A percentile compares a stretch with the other conserved stretches of the same genome.
Evolutionary conservation across 2,113 vertebrate genomes (phyloP).

Genomic region (Myrmophylax atrothorax): DNA sequence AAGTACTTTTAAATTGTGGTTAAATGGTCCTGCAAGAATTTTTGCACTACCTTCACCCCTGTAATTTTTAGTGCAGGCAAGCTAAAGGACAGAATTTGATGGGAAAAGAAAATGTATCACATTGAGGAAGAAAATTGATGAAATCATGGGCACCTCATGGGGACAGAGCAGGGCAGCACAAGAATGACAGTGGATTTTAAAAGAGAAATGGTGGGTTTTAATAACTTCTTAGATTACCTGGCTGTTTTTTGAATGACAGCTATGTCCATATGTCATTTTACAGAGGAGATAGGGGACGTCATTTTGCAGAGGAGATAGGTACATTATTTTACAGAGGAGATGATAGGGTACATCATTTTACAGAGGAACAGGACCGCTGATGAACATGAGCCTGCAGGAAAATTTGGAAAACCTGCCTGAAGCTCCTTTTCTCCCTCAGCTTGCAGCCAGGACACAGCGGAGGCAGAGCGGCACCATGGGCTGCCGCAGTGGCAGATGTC

Average conservation of each 20-base stretch:
- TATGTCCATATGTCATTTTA: not conserved
- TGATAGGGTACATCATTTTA: not conserved
- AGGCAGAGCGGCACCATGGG: rapidly evolving
- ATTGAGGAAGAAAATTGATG: not conserved
- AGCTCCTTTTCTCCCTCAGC: not conserved
- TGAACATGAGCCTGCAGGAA: rapidly evolving
- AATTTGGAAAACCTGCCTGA: not conserved
- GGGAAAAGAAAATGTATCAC: rapidly evolving
- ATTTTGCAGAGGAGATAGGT: no score
- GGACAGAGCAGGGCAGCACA: not conserved
- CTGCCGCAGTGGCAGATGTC: rapidly evolving
- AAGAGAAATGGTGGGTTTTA: not conserved
- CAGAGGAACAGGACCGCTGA: not conserved
- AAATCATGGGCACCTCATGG: not conserved
- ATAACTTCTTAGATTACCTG: not conserved
- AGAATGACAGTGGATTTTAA: not conserved
- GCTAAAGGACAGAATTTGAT: not conserved
- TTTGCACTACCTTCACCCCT: rapidly evolving
- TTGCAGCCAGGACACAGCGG: rapidly evolving
- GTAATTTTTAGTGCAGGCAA: not conserved
- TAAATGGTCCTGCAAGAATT: not conserved
- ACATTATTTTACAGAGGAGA: not conserved
- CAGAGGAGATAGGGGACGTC: not conserved
- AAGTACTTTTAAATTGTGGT: not conserved
- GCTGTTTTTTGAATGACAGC: not conserved